Evolutionary conservation across 2,113 vertebrate species (phyloP).

Genomic region (Centropus unirufus): DNA sequence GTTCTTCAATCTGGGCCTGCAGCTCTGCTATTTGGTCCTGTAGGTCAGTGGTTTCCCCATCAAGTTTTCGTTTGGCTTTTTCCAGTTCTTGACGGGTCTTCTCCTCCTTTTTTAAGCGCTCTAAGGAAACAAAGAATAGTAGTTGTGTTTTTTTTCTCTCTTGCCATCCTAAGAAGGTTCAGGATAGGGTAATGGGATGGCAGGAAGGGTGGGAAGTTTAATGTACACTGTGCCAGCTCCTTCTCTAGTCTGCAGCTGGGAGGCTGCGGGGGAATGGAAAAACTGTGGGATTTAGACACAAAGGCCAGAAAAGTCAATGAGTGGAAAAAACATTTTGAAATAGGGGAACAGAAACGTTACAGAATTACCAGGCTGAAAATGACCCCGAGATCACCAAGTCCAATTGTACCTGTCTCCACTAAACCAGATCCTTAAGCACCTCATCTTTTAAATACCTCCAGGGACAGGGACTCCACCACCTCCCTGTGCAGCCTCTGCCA

Average conservation of each 20-base stretch:
- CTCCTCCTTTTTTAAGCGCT: slow-evolving; percentile 97
- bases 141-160: not conserved
- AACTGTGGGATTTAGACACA: not conserved
- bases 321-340: not conserved
- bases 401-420: too few relatives aligned
- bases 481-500: too few relatives aligned
- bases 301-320: not conserved
- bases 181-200: not conserved
- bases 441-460: too few relatives aligned
- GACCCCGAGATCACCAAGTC: too few relatives aligned
- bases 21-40: slow-evolving; percentile 97
- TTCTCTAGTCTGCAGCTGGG: not conserved
- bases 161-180: not conserved
- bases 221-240: not conserved
- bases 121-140: slow-evolving; percentile 67
- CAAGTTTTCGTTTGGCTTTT: slow-evolving; percentile 96
- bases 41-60: slow-evolving; percentile 93
- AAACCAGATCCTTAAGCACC: too few relatives aligned
- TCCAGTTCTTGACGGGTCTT: slow-evolving; percentile 96
- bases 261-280: not conserved
- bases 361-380: too few relatives aligned
- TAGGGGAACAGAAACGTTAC: not conserved
- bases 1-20: slow-evolving; percentile 94
- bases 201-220: not conserved
- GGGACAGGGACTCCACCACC: too few relatives aligned